phyloP scores from a whole-genome alignment of 92 coral and sea anemone genomes.

The Siderastrea siderea region DNA sequence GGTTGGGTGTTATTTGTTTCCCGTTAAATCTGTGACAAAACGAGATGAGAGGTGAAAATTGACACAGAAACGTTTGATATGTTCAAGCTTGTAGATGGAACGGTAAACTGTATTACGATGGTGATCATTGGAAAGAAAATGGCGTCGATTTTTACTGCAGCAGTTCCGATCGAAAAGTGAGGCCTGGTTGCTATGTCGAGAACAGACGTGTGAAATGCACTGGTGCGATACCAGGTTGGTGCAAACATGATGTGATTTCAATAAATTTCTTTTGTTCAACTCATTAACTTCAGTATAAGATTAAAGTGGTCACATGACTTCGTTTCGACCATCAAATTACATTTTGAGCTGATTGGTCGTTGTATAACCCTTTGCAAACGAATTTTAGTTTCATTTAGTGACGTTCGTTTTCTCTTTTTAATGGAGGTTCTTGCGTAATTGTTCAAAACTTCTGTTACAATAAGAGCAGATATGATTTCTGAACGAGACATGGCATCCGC shows the following conservation, averaged over 20 bases:
- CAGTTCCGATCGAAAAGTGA: slow-evolving; percentile 4
- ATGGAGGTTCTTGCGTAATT: too few relatives aligned
- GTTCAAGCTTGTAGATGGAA: slow-evolving; percentile 43
- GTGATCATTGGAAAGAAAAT: slow-evolving; percentile 46
- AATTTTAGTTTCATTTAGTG: too few relatives aligned
- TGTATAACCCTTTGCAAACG: too few relatives aligned
- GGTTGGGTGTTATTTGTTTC: too few relatives aligned
- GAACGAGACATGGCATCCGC: too few relatives aligned
- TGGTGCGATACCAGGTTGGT: slow-evolving; percentile 48
- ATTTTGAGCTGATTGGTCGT: not conserved
- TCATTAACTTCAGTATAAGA: too few relatives aligned
- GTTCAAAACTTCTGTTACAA: too few relatives aligned
- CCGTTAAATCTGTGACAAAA: not conserved
- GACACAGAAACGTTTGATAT: not conserved
- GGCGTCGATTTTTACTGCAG: slow-evolving; percentile 55
- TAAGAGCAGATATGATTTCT: too few relatives aligned
- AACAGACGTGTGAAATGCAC: slow-evolving; percentile 14
- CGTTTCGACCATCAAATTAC: too few relatives aligned
- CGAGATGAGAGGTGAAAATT: not conserved
- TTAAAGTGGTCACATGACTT: too few relatives aligned
- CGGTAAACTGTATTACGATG: slow-evolving; percentile 24
- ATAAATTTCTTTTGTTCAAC: too few relatives aligned
- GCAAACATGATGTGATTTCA: not conserved
- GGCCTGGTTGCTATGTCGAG: slow-evolving; percentile 50
- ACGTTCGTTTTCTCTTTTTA: too few relatives aligned